These are phyloP conservation scores for Ashinkailepas kermadecensis DNA, from an alignment of 2,888 invertebrate species.

Conservation along the genomic window DNA sequence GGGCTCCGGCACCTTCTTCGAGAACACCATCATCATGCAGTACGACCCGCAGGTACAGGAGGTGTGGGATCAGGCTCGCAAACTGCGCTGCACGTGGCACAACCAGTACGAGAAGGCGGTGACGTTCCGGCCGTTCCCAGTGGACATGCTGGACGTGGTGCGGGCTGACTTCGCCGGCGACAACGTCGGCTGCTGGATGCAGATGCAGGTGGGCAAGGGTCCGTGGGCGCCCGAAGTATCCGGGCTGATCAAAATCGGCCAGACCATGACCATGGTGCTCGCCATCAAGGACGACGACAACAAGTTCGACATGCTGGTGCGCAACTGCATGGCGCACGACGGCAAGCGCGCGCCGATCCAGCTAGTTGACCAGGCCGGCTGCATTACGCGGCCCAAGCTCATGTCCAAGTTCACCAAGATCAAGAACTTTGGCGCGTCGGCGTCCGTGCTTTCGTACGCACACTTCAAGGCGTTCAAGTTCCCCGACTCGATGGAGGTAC, in stretches of 20 bases:
- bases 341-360: conserved; percentile 90
- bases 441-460: conserved; percentile 82
- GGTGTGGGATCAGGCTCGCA: conserved; percentile 91
- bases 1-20: conserved; percentile 85
- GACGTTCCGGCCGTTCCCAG: conserved; percentile 87
- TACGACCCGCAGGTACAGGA: conserved; percentile 91
- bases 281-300: conserved; percentile 94
- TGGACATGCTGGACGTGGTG: conserved; percentile 92
- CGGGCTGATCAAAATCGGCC: conserved; percentile 90
- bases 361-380: conserved; percentile 84
- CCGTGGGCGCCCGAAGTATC: conserved; percentile 97
- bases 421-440: conserved; percentile 88
- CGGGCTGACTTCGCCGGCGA: conserved; percentile 90
- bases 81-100: conserved; percentile 88
- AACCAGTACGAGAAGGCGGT: conserved; percentile 93
- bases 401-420: conserved; percentile 92
- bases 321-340: conserved; percentile 90
- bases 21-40: conserved; percentile 87
- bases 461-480: conserved; percentile 70
- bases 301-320: conserved; percentile 89
- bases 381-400: conserved; percentile 81
- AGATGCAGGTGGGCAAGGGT: conserved; percentile 91
- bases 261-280: conserved; percentile 94
- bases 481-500: conserved; percentile 93
- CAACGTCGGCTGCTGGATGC: conserved; percentile 96